A percentile compares a stretch with the other conserved stretches of the same genome.
phyloP scores from a whole-genome alignment of 2,797 vertebrate genomes.

The Pseudochirops corinnae region DNA sequence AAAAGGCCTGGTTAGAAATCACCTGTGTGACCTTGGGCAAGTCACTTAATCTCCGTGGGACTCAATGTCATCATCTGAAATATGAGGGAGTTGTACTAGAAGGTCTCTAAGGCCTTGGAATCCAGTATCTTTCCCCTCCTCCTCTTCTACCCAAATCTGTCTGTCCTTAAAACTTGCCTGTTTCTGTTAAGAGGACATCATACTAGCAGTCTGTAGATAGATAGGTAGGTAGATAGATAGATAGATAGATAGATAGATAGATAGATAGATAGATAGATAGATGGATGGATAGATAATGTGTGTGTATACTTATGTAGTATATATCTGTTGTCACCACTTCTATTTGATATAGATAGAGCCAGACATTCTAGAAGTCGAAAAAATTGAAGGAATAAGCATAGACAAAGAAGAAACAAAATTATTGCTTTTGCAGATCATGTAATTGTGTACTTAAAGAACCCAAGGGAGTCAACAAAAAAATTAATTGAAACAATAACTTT shows the following conservation, averaged over 20 bases:
- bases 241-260: too few relatives aligned
- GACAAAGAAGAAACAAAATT: not conserved
- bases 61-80: not conserved
- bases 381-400: not conserved
- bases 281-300: not conserved
- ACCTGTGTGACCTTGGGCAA: not conserved
- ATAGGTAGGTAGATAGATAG: too few relatives aligned
- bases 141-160: not conserved
- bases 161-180: not conserved
- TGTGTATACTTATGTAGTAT: not conserved
- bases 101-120: not conserved
- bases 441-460: not conserved
- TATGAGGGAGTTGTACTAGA: not conserved
- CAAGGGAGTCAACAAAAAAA: not conserved
- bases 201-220: not conserved
- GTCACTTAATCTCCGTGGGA: not conserved
- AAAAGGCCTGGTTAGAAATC: not conserved
- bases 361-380: conserved; percentile 4
- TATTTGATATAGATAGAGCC: not conserved
- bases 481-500: not conserved
- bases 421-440: not conserved
- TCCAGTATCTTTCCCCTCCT: not conserved
- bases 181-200: not conserved
- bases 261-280: too few relatives aligned
- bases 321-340: not conserved